phyloP scores from a whole-genome alignment of 2,888 invertebrate species.

The Machimus atricapillus region DNA sequence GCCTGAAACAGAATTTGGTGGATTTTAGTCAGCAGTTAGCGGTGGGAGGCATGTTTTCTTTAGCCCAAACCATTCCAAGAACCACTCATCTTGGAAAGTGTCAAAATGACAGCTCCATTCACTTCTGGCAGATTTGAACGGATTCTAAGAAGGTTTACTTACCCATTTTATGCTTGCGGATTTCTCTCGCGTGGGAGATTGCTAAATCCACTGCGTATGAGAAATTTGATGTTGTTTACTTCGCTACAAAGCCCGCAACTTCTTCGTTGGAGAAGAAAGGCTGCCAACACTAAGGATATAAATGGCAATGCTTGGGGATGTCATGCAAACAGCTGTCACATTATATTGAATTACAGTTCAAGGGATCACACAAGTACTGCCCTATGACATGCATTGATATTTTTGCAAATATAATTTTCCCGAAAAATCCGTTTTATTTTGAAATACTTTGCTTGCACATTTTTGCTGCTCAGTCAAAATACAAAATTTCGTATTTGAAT shows the following conservation, averaged over 20 bases:
- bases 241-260: not conserved
- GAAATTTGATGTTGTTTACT: constrained; percentile 2
- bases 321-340: not conserved
- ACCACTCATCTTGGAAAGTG: not conserved
- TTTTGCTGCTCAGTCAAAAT: too few relatives aligned
- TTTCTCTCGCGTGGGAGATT: not conserved
- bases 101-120: not conserved
- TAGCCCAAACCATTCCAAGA: not conserved
- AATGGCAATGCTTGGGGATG: not conserved
- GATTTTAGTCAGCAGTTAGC: not conserved
- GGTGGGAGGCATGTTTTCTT: not conserved
- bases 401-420: not conserved
- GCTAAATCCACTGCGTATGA: not conserved
- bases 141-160: not conserved
- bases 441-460: too few relatives aligned
- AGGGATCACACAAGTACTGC: not conserved
- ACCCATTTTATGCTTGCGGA: constrained; percentile 17
- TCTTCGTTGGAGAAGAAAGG: not conserved
- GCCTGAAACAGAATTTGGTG: not conserved
- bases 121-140: not conserved
- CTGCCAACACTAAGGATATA: not conserved
- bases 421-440: not conserved
- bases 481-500: too few relatives aligned
- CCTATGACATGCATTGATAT: not conserved
- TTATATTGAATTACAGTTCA: not conserved